Evolutionary conservation across 2,888 invertebrate species (phyloP), one percentile per base, ranked within the genome.

Genomic region (Sycophila texana): DNA sequence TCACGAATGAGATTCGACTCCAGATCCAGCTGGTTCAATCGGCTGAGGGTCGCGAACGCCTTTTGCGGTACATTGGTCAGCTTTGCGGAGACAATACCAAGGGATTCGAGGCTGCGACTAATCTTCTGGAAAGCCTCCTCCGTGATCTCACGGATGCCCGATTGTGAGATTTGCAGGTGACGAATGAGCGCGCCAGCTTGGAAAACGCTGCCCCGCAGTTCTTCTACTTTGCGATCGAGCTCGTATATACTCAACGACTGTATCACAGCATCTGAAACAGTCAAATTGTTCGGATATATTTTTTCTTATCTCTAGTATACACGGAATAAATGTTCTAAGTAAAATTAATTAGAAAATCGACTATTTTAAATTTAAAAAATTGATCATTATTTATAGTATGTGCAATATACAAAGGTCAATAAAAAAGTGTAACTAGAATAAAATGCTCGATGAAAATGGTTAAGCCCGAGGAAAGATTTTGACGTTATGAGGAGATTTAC

Each of bases 221-320:
- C 94, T 81, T 94, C 95, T 84, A 96, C 94, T 84, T 95, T 94
- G 85, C 94, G 94, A 91, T 97, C 97, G 86, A 97, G 93, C 90
- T 97, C 97, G 92, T 97, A 97, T 87, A 97, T 94, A 87, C 95
- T 96, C 87, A 97, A 92, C 68, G 97, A 97, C 90, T 97, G 96
- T 86, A 98, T 91, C 70, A 80, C 70, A 20, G 70, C 82, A 16
- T 81, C 82, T 82, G 77, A 4, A 81, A 79, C 60, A 76, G 61
- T 47, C 20, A 13, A 58, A 12, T 77, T 58, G n/a, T 20, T 3
- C 16, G 30, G 47, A 14, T 39, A 7, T 63, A 0, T n/a, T 13
- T 10, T 2, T 1, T 39, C 7, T 65, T 65, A 18, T 20, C 47
- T n/a, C 16, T 39, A 39, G 3, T 63, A n/a, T 20, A 20, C 7